A percentile compares a stretch with the other conserved stretches of the same genome.
These are phyloP conservation scores for Bombus confusus DNA, from an alignment of 1,140 invertebrate genomes.

Conservation along the genomic window DNA sequence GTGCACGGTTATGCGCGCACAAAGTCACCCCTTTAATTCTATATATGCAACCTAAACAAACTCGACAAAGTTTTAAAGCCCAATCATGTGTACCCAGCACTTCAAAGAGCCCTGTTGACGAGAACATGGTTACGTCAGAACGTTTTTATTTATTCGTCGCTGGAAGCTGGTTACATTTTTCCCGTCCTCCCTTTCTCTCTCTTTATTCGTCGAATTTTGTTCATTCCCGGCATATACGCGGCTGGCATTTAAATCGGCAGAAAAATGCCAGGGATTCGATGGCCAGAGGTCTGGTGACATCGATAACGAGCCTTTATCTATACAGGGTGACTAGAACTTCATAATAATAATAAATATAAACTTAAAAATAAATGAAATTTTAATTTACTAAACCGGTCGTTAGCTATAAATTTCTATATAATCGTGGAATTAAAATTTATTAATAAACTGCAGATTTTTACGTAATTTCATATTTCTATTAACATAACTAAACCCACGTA, in stretches of 20 bases:
- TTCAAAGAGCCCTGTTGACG: background rate
- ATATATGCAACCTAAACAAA: constrained; percentile 14
- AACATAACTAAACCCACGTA: no score
- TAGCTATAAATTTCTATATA: background rate
- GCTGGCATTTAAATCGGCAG: constrained; percentile 32
- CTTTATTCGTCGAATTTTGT: constrained; percentile 25
- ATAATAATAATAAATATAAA: background rate
- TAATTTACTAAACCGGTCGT: background rate
- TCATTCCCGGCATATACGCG: background rate
- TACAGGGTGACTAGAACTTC: background rate
- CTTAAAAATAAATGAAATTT: background rate
- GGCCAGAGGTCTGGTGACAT: constrained; percentile 13
- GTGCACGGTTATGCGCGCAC: no score
- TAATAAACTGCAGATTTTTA: no score
- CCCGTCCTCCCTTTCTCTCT: background rate
- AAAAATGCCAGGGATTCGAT: constrained; percentile 21
- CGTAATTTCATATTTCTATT: no score
- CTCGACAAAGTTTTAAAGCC: constrained; percentile 16
- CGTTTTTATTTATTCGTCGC: constrained; percentile 28
- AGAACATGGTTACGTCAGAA: background rate
- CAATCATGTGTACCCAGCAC: constrained; percentile 5
- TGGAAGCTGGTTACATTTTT: constrained; percentile 33
- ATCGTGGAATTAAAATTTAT: background rate
- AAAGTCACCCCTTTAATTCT: background rate
- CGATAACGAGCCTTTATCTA: constrained; percentile 12